phyloP scores from a whole-genome alignment of 2,113 vertebrate species.

The Miniopterus natalensis region DNA sequence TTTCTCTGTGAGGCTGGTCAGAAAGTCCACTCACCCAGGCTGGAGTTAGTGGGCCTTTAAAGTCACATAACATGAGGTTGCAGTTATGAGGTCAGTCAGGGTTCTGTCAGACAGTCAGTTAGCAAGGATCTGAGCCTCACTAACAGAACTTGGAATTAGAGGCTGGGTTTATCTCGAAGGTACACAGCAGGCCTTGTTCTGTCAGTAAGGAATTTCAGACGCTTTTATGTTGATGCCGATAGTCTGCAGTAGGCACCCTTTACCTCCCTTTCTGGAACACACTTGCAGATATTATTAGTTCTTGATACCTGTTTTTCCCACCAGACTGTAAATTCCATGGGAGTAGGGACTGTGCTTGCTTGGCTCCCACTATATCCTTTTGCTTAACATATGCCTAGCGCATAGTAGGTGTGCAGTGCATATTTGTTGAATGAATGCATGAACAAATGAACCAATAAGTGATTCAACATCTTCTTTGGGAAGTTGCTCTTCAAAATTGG shows the following conservation, averaged over 20 bases:
- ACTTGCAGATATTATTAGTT: neutral
- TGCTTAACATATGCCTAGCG: neutral
- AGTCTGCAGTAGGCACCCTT: neutral
- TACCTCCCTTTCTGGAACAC: neutral
- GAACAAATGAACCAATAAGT: neutral
- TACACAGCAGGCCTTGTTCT: neutral
- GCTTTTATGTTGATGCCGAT: neutral
- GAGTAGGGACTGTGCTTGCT: neutral
- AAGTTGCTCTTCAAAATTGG: conserved; percentile 61
- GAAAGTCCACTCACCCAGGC: neutral
- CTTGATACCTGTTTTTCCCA: neutral
- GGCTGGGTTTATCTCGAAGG: neutral
- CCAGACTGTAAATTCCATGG: neutral
- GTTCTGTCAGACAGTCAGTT: neutral
- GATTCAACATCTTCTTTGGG: conserved; percentile 43
- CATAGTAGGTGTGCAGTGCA: neutral
- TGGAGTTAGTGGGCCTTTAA: neutral
- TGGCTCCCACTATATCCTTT: neutral
- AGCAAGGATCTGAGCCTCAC: neutral
- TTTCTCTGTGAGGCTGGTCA: neutral
- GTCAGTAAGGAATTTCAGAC: conserved; percentile 21
- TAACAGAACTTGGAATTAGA: neutral
- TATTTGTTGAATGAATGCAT: neutral
- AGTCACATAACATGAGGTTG: neutral
- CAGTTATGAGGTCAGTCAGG: neutral